Evolutionary conservation across 2,797 vertebrate genomes (phyloP).

Genomic region (Notolepis coatsorum): DNA sequence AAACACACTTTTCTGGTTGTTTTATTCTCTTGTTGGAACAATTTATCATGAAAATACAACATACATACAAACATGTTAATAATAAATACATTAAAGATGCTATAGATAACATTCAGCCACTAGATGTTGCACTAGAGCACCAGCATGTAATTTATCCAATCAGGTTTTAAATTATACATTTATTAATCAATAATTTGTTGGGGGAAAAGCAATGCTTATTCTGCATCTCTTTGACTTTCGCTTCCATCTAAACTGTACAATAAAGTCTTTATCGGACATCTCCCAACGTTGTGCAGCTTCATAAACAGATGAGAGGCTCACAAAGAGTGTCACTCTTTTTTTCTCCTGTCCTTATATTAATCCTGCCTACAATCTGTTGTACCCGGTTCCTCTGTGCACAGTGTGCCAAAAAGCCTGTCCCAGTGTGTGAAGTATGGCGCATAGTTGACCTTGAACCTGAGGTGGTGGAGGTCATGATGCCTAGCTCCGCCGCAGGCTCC

Average conservation of each 20-base stretch:
- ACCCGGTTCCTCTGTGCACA: constrained; percentile 15
- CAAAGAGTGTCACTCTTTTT: not conserved
- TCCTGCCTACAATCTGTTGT: not conserved
- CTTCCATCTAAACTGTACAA: not conserved
- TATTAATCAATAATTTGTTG: too few species aligned
- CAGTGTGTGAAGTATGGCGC: constrained; percentile 93
- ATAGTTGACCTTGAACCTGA: constrained; percentile 89
- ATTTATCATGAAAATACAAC: too few species aligned
- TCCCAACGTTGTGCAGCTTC: not conserved
- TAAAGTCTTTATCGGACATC: not conserved
- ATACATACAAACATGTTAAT: too few species aligned
- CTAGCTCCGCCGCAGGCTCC: constrained; percentile 86
- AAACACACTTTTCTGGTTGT: too few species aligned
- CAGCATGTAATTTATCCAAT: too few species aligned
- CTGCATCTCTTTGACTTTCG: too few species aligned
- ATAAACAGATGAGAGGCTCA: not conserved
- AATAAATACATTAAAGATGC: too few species aligned
- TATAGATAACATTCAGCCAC: too few species aligned
- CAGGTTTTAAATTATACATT: too few species aligned
- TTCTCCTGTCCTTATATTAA: not conserved
- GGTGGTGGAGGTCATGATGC: constrained; percentile 89
- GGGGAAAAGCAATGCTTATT: too few species aligned
- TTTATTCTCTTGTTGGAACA: too few species aligned
- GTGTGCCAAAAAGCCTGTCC: constrained; percentile 86
- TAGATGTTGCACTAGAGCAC: too few species aligned